Percentiles rank a stretch among this genome's conserved stretches.
Conservation (phyloP, 2,797 vertebrate genomes). For the Hippopotamyrus pictus region DNA sequence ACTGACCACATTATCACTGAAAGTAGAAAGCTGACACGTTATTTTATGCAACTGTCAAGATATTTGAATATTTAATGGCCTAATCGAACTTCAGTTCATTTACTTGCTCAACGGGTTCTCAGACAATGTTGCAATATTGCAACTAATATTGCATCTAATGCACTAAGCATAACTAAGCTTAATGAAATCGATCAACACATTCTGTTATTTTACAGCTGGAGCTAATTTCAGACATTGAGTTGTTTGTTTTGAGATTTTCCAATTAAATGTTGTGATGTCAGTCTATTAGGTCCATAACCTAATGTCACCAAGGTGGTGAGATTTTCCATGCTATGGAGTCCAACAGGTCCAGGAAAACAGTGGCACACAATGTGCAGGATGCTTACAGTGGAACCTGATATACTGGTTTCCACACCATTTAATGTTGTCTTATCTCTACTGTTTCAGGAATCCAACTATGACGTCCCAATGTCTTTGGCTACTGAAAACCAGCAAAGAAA, state of each 20-base stretch:
- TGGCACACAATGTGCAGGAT: background rate
- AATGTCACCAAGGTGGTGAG: background rate
- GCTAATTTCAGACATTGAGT: background rate
- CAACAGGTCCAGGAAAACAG: background rate
- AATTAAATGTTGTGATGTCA: background rate
- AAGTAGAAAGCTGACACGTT: background rate
- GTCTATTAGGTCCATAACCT: background rate
- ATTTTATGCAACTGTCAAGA: background rate
- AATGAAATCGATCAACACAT: background rate
- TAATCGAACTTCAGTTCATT: background rate
- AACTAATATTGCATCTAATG: background rate
- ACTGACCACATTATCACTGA: background rate
- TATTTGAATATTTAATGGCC: background rate
- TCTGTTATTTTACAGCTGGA: background rate
- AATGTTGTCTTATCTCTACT: constrained; percentile 50
- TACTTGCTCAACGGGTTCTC: background rate
- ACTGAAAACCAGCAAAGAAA: constrained; percentile 40
- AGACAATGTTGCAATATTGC: background rate
- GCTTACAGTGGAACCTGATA: background rate
- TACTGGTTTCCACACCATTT: background rate
- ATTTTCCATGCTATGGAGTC: background rate
- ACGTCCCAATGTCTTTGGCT: constrained; percentile 48
- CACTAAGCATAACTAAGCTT: background rate
- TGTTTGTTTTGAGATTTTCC: background rate
- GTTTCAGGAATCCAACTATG: constrained; percentile 57